Evolutionary conservation across 2,797 vertebrate genomes (phyloP), one percentile per base, ranked within the genome.

Genomic region (Halcyon leucocephala): DNA sequence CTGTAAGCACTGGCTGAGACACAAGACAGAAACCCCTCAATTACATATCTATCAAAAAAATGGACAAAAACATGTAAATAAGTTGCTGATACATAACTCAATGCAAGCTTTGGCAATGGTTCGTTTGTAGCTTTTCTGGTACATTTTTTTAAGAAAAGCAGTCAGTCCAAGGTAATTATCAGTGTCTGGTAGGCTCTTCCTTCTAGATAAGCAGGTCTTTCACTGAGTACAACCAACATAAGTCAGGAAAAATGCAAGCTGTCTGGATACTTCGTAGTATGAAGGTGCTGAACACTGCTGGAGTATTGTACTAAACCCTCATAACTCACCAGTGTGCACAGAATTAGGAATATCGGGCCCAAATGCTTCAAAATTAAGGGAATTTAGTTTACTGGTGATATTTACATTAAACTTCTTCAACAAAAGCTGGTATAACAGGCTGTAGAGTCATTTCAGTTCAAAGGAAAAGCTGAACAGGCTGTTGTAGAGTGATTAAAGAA

Each of bases 31-130:
- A 88, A 81, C 19, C 52, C 96, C 74, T 96, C 76, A 93, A 78
- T 51, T 77, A 78, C 42, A 91, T 65, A 94, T 58, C 17, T 93
- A 95, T 95, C 93, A 21, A 91, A 97, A 96, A 96, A 96, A 61
- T 49, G 28, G 71, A 90, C 3, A 58, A 95, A 92, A 83, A 5
- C 5, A 8, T 24, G 46, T 90, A 81, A 96, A 90, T 93, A 96
- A 66, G 41, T 88, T 95, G 51, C 57, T 96, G n/a, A 87, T 91
- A 93, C 84, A 96, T 87, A 97, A 92, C 58, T 83, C 67, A 95
- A 72, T 41, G 25, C 51, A 95, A 83, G 35, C 37, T 91, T 93
- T 97, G 84, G 39, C 84, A 93, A 90, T 92, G 60, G 41, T 65
- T 86, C 62, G 65, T 89, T 96, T 93, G 48, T 60, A 66, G 35